Conservation (phyloP, 2,888 invertebrate species). For the Ypsolopha scabrella region DNA sequence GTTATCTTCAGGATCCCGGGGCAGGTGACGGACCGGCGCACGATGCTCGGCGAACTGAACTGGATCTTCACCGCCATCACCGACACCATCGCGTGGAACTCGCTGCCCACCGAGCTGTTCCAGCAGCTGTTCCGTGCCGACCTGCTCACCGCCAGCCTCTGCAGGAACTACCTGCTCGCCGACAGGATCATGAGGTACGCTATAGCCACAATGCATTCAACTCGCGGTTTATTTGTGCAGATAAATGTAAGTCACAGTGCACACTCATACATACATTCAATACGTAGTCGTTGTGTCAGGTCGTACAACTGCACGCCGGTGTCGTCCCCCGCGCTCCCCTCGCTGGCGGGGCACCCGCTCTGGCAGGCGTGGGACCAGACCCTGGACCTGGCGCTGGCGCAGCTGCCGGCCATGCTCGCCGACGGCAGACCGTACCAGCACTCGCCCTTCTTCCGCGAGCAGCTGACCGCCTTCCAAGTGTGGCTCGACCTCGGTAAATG, state of each 20-base stretch:
- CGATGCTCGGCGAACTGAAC: conserved; percentile 98
- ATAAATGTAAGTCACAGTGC: no score
- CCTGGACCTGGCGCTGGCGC: conserved; percentile 92
- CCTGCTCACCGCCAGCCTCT: conserved; percentile 96
- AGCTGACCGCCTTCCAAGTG: conserved; percentile 96
- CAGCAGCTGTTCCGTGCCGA: conserved; percentile 98
- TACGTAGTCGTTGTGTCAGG: conserved; percentile 17
- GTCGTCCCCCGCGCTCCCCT: conserved; percentile 90
- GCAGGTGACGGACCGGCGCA: conserved; percentile 91
- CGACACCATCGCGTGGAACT: conserved; percentile 99
- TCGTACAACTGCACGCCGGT: conserved; percentile 98
- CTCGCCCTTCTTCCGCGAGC: conserved; percentile 96
- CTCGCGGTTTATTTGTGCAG: neutral
- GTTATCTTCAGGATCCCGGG: conserved; percentile 86
- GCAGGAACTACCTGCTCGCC: conserved; percentile 96
- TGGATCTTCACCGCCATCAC: conserved; percentile 99
- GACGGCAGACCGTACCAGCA: conserved; percentile 56
- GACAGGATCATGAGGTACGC: conserved; percentile 88
- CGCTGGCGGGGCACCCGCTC: conserved; percentile 91
- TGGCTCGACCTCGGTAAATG: conserved; percentile 84
- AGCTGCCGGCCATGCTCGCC: conserved; percentile 80
- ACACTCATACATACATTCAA: no score
- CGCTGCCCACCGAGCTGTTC: conserved; percentile 93
- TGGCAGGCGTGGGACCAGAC: conserved; percentile 99
- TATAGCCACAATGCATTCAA: neutral